phyloP scores from a whole-genome alignment of 2,888 invertebrate species.

The Plebejus melissa region DNA sequence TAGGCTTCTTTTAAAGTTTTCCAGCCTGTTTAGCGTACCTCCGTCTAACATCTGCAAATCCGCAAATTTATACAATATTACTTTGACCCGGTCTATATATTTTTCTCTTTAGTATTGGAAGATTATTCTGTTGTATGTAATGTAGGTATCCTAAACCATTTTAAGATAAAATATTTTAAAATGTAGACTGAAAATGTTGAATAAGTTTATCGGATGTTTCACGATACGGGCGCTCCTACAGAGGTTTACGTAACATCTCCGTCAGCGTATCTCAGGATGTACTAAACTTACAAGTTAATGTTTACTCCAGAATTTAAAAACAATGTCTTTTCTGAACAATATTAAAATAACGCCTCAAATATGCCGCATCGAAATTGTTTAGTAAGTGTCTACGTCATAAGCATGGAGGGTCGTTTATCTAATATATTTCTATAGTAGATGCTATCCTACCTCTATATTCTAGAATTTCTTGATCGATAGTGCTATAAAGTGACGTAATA shows the following conservation, averaged over 20 bases:
- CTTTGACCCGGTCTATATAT: neutral
- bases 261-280: constrained; percentile 11
- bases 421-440: no score
- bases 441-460: no score
- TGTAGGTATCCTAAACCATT: neutral
- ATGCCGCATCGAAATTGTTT: no score
- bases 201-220: constrained; percentile 23
- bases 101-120: neutral
- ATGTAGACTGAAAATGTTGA: constrained; percentile 19
- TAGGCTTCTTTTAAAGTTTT: no score
- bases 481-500: neutral
- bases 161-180: constrained; percentile 14
- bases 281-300: constrained; percentile 11
- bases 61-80: neutral
- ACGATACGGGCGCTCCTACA: constrained; percentile 1
- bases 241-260: constrained; percentile 22
- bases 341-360: no score
- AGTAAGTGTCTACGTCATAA: no score
- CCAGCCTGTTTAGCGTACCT: no score
- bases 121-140: neutral
- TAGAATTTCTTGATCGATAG: no score
- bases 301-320: neutral
- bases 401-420: no score
- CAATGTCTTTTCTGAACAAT: no score
- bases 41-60: neutral